Evolutionary conservation across 1,140 invertebrate genomes (phyloP).

Genomic region (Hyposmocoma kahamanoa): DNA sequence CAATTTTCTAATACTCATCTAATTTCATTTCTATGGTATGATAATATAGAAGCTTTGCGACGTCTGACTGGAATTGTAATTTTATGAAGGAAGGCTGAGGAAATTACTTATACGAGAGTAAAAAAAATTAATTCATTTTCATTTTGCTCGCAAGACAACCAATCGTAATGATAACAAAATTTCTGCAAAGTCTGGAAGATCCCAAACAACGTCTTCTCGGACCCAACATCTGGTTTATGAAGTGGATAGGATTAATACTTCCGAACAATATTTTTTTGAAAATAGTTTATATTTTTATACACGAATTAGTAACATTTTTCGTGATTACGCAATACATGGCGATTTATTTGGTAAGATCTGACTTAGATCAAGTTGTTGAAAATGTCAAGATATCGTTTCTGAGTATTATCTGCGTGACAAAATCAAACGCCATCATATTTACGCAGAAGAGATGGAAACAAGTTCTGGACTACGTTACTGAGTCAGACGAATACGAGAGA

Average conservation of each 20-base stretch:
- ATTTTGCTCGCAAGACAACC: no score
- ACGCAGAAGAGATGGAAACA: background rate
- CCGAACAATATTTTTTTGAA: background rate
- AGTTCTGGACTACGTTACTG: no score
- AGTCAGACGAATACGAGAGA: background rate
- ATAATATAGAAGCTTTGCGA: no score
- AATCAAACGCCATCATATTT: background rate
- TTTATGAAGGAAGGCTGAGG: no score
- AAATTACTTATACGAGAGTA: no score
- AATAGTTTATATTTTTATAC: background rate
- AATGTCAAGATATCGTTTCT: background rate
- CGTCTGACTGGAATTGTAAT: no score
- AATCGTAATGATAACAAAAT: background rate
- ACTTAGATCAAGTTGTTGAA: background rate
- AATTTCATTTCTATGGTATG: no score
- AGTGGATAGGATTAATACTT: background rate
- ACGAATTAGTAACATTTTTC: background rate
- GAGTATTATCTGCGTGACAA: background rate
- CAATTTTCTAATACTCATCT: no score
- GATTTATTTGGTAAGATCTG: background rate
- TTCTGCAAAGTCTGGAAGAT: background rate
- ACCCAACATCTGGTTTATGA: background rate
- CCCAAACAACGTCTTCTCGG: background rate
- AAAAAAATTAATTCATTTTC: no score
- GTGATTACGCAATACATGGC: background rate